Percentiles rank a stretch among this genome's conserved stretches.
Conservation (phyloP, 2,888 invertebrate genomes). For the Eubasilissa splendida region DNA sequence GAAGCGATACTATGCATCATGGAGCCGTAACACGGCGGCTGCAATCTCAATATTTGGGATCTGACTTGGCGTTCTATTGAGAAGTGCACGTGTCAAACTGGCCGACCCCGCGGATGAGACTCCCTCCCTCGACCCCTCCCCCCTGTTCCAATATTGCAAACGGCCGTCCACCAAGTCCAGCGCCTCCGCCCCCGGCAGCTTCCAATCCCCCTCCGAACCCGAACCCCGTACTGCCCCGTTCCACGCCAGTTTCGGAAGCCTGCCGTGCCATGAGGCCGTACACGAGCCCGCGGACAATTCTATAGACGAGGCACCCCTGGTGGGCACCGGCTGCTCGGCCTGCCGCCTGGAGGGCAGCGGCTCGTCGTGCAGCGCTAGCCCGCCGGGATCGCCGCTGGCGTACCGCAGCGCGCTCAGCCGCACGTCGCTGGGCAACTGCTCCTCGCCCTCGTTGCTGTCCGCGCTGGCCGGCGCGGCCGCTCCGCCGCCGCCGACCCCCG, state of each 20-base stretch:
- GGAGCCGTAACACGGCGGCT: background rate
- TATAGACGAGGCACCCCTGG: slow-evolving; percentile 44
- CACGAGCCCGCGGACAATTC: background rate
- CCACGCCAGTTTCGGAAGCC: slow-evolving; percentile 72
- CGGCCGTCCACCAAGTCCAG: slow-evolving; percentile 53
- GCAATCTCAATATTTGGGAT: background rate
- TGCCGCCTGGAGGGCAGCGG: slow-evolving; percentile 57
- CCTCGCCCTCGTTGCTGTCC: slow-evolving; percentile 64
- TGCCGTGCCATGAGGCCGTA: slow-evolving; percentile 65
- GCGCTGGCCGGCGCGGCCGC: slow-evolving; percentile 60
- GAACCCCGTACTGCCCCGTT: slow-evolving; percentile 58
- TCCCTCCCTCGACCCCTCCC: slow-evolving; percentile 62
- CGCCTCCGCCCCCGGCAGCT: slow-evolving; percentile 60
- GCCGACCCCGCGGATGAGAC: slow-evolving; percentile 56
- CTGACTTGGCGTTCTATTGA: background rate
- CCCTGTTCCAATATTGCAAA: slow-evolving; percentile 56
- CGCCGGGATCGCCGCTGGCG: slow-evolving; percentile 59
- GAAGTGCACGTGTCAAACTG: slow-evolving; percentile 54
- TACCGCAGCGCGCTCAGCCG: slow-evolving; percentile 59
- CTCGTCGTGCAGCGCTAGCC: slow-evolving; percentile 61
- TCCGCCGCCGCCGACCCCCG: slow-evolving; percentile 59
- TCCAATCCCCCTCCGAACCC: slow-evolving; percentile 64
- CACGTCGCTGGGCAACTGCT: slow-evolving; percentile 56
- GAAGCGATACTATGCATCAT: background rate
- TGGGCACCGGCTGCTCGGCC: slow-evolving; percentile 61